phyloP scores from a whole-genome alignment of 2,797 vertebrate genomes.

The Trachops cirrhosus region DNA sequence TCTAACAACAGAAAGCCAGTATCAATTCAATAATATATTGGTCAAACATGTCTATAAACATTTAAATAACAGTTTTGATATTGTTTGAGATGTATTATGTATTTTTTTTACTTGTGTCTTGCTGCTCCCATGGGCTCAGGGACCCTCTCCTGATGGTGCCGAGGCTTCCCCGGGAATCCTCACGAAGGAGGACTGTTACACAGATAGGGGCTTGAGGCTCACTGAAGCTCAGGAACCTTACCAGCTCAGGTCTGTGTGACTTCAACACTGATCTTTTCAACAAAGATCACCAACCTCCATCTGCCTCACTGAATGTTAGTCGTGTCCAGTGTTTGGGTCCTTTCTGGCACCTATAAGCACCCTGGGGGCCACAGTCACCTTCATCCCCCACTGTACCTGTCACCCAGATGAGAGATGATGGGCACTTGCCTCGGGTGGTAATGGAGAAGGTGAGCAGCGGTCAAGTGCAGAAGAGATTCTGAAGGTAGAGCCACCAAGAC shows the following conservation, averaged over 20 bases:
- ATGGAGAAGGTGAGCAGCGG: not conserved
- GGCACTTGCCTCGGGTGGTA: not conserved
- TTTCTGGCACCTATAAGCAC: not conserved
- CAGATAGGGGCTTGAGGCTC: not conserved
- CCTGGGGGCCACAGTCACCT: not conserved
- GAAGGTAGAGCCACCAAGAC: not conserved
- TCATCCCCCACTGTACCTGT: not conserved
- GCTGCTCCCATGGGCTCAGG: not conserved
- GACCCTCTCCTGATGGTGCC: too few species aligned
- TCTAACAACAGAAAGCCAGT: not conserved
- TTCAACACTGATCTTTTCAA: not conserved
- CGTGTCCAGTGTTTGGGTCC: not conserved
- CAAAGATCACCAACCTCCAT: not conserved
- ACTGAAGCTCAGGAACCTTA: not conserved
- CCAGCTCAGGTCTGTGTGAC: not conserved
- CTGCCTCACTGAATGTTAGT: not conserved
- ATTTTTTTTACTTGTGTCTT: not conserved
- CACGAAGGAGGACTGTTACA: fast-evolving
- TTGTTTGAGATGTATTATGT: not conserved
- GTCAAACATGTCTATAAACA: not conserved
- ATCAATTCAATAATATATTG: not conserved
- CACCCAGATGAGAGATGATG: not conserved
- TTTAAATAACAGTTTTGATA: not conserved
- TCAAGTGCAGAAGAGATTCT: not conserved
- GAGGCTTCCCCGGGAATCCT: not conserved